Percentiles rank a stretch among this genome's conserved stretches.
Conservation (phyloP, 2,888 invertebrate species). For the Parasteatoda lunata region DNA sequence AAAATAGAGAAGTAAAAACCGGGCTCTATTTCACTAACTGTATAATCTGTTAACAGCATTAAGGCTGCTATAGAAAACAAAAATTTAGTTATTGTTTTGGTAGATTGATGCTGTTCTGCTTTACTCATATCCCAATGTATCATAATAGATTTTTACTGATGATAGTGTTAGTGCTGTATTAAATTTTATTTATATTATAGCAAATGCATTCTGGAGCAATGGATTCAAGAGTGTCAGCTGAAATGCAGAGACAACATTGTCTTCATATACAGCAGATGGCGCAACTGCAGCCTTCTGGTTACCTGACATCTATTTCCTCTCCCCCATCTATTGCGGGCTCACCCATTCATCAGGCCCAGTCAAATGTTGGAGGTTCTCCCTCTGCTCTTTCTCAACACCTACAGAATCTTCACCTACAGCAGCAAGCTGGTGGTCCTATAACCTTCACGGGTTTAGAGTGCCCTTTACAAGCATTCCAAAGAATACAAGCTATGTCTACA, state of each 20-base stretch:
- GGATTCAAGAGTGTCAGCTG: conserved; percentile 60
- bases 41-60: too few species aligned
- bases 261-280: conserved; percentile 75
- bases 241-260: conserved; percentile 72
- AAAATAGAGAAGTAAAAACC: too few species aligned
- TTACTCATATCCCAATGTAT: too few species aligned
- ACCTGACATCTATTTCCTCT: conserved; percentile 70
- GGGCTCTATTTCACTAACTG: too few species aligned
- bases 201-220: conserved; percentile 58
- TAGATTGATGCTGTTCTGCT: too few species aligned
- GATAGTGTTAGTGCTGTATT: too few species aligned
- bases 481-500: conserved; percentile 67
- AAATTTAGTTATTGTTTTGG: too few species aligned
- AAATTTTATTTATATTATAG: conserved; percentile 27
- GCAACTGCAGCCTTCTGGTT: conserved; percentile 69
- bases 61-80: too few species aligned
- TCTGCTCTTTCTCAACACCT: conserved; percentile 75
- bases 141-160: too few species aligned
- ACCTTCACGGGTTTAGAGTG: conserved; percentile 71
- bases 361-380: conserved; percentile 73
- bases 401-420: conserved; percentile 75
- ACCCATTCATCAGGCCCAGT: conserved; percentile 79
- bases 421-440: conserved; percentile 69
- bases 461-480: conserved; percentile 71
- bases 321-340: conserved; percentile 77